Base-by-base conservation (phyloP, 2,888 invertebrate species). In the Lasioglossum calceatum region DNA sequence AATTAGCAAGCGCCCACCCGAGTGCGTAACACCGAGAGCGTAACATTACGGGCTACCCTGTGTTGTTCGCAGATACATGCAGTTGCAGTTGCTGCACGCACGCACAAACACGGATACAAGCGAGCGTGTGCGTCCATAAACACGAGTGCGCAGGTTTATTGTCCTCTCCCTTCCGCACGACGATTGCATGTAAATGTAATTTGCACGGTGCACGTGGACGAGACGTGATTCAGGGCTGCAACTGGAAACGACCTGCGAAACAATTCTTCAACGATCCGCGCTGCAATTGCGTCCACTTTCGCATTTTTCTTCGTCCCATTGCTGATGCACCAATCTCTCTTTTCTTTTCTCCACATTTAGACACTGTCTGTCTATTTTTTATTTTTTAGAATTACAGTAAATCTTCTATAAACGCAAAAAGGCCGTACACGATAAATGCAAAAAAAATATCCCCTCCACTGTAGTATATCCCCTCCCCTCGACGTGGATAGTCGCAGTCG, bases 1-100 rank as follows among this genome's bases (percentile, higher is more conserved):
- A 87, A 89, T 89, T 87, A 87, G 58, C 77, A 58, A 81, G 32
- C 77, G 50, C 71, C 27, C 71, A 70, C 78, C 72, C 64, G 82
- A 87, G 50, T 80, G 79, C 85, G 83, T 81, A 82, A 76, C 81
- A 78, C 58, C 64, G 27, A 36, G 36, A 42, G 44, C 44, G 36
- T 19, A 32, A 44, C 44, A 36, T 70, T 77, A 44, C 36, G 16
- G 16, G 14, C 61, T 16, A 14, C 16, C 61, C 27, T 61, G 27
- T 61, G 54, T 3, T 23, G 54, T n/a, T 54, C n/a, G 10, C 54
- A 54, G 10, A 2, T 54, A 8, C n/a, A 54, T 3, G 3, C 23
- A 54, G 54, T 58, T 27, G 14, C 61, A 61, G n/a, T 27, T 27
- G n/a, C 8, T 61, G 27, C 4, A 61, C n/a, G n/a, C 58, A 73